Percentiles rank a stretch among this genome's conserved stretches.
phyloP scores from a whole-genome alignment of 2,797 vertebrate genomes.

The Halcyon badia region DNA sequence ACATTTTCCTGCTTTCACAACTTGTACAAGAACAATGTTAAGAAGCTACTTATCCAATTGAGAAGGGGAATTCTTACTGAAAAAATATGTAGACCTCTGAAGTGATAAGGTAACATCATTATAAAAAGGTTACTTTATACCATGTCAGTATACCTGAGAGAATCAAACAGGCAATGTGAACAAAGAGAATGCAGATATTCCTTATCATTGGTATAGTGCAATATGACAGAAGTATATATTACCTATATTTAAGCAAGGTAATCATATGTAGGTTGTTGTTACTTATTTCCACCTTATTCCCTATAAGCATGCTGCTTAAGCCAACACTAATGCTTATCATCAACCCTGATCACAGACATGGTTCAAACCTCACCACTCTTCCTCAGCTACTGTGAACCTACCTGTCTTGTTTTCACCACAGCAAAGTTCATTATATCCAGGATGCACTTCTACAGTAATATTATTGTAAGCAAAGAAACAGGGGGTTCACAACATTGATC shows the following conservation, averaged over 20 bases:
- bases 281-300: neutral
- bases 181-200: neutral
- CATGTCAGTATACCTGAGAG: neutral
- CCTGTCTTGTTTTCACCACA: neutral
- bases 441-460: neutral
- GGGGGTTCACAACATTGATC: neutral
- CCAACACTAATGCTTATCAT: neutral
- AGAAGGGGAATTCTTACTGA: neutral
- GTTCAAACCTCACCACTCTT: neutral
- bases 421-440: neutral
- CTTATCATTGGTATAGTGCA: neutral
- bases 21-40: neutral
- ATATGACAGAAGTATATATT: neutral
- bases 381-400: neutral
- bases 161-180: neutral
- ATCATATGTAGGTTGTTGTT: neutral
- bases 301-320: neutral
- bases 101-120: neutral
- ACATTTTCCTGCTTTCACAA: neutral
- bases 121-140: neutral
- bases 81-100: neutral
- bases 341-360: neutral
- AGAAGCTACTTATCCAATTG: neutral
- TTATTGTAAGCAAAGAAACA: neutral
- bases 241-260: neutral